Conservation (phyloP, 2,888 invertebrate genomes). For the Pristionchus maxplancki region DNA sequence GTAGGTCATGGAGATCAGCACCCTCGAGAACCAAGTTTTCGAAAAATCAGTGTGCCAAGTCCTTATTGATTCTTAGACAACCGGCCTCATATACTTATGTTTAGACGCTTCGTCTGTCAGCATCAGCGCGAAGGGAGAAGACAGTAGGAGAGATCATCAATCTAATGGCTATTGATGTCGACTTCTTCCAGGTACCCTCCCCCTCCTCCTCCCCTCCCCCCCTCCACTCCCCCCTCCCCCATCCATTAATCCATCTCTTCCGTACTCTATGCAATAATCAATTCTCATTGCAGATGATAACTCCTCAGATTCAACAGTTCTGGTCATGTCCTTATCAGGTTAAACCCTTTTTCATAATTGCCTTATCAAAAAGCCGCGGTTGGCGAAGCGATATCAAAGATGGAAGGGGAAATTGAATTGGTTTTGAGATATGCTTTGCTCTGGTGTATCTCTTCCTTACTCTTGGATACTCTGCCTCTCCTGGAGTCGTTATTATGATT, state of each 20-base stretch:
- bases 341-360: neutral
- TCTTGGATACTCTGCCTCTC: conserved; percentile 88
- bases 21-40: no score
- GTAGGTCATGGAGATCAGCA: no score
- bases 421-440: conserved; percentile 69
- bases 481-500: conserved; percentile 93
- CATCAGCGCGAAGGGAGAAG: conserved; percentile 78
- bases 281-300: conserved; percentile 73
- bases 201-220: no score
- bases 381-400: neutral
- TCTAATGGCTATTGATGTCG: conserved; percentile 81
- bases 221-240: no score
- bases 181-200: conserved; percentile 68
- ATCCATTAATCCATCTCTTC: no score
- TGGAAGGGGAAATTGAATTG: neutral
- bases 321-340: conserved; percentile 78
- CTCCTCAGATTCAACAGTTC: conserved; percentile 76
- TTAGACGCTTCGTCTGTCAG: conserved; percentile 80
- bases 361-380: no score
- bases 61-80: no score
- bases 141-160: conserved; percentile 82
- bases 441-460: conserved; percentile 79
- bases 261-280: no score
- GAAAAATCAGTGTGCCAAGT: no score
- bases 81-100: no score